Conservation (phyloP, 2,113 vertebrate genomes). For the Vicugna pacos region DNA sequence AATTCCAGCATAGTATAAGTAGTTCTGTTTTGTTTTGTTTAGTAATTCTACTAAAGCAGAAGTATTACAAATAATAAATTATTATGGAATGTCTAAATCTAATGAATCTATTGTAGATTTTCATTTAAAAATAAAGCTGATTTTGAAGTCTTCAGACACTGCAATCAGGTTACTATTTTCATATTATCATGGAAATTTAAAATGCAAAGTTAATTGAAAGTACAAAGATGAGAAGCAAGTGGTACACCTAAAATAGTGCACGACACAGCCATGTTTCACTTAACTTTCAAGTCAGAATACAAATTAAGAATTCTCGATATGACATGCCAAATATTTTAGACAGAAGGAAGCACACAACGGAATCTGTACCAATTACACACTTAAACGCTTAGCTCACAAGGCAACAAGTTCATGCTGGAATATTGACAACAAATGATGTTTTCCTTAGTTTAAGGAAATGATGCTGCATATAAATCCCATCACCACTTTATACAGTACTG, state of each 20-base stretch:
- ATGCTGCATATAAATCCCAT: neutral
- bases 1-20: conserved; percentile 43
- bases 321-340: conserved; percentile 83
- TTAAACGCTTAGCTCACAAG: conserved; percentile 70
- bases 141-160: conserved; percentile 76
- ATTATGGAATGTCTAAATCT: conserved; percentile 43
- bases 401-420: conserved; percentile 77
- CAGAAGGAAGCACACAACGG: conserved; percentile 67
- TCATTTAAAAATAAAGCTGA: conserved; percentile 68
- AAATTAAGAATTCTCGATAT: conserved; percentile 80
- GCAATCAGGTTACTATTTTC: conserved; percentile 78
- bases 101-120: conserved; percentile 53
- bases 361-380: conserved; percentile 69
- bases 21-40: conserved; percentile 30
- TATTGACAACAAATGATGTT: conserved; percentile 72
- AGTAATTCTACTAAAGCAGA: conserved; percentile 42
- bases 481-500: conserved; percentile 33
- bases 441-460: neutral
- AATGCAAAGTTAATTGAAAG: conserved; percentile 83
- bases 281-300: conserved; percentile 80
- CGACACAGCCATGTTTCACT: conserved; percentile 77
- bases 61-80: conserved; percentile 56
- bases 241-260: conserved; percentile 78
- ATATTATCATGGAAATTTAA: conserved; percentile 78
- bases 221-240: conserved; percentile 81